Conservation (phyloP, 2,888 invertebrate species). For the Leptothorax acervorum region DNA sequence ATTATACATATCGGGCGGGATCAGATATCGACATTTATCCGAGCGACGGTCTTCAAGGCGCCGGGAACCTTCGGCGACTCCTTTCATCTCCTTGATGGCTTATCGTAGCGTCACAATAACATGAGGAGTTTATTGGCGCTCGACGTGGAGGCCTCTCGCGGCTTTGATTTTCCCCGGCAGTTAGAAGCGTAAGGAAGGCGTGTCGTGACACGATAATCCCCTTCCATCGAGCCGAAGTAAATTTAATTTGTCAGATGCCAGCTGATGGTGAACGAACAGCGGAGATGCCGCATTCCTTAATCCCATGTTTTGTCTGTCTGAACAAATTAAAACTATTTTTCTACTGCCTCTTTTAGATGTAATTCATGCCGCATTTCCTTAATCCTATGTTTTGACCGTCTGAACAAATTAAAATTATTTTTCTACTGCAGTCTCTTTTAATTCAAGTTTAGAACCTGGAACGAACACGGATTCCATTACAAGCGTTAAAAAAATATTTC, state of each 20-base stretch:
- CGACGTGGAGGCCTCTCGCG: background rate
- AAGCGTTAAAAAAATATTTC: background rate
- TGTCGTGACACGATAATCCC: slow-evolving; percentile 10
- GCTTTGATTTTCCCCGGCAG: slow-evolving; percentile 45
- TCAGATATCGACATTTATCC: slow-evolving; percentile 55
- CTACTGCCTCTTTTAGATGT: background rate
- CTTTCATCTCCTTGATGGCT: slow-evolving; percentile 62
- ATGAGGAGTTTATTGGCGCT: slow-evolving; percentile 67
- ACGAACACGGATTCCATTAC: background rate
- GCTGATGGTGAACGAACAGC: slow-evolving; percentile 24
- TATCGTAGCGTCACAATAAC: slow-evolving; percentile 69
- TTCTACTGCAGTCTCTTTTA: background rate
- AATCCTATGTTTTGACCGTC: background rate
- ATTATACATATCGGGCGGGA: slow-evolving; percentile 30
- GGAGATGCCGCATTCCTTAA: slow-evolving; percentile 23
- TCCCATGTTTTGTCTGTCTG: background rate
- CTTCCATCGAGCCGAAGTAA: slow-evolving; percentile 8
- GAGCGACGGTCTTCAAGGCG: slow-evolving; percentile 44
- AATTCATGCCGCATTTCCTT: slow-evolving; percentile 12
- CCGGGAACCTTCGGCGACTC: slow-evolving; percentile 51
- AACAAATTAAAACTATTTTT: slow-evolving; percentile 61
- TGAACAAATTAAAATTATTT: slow-evolving; percentile 60
- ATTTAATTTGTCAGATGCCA: slow-evolving; percentile 47
- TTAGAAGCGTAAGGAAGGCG: slow-evolving; percentile 28
- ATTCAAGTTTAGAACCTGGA: background rate